Evolutionary conservation across 2,888 invertebrate species (phyloP), one percentile per base, ranked within the genome.

Genomic region (Acleris literana): DNA sequence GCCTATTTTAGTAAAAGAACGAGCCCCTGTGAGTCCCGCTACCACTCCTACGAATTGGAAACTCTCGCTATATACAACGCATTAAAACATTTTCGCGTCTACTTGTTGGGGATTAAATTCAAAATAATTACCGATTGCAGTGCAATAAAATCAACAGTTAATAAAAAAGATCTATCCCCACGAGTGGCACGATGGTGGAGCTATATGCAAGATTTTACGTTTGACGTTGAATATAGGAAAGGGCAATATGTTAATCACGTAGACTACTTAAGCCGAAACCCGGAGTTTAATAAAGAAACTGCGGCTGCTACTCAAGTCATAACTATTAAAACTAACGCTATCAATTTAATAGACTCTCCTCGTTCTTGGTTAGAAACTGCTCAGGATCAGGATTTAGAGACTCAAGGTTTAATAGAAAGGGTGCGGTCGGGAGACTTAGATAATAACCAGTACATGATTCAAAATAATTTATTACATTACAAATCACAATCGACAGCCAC

Each of bases 1-100:
- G 52, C 52, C 20, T 52, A 52, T 52, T 52, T 52, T 52, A 52
- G 52, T 25, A 52, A 52, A 20, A 52, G 52, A 25, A 52, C 52
- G 7, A 22, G 13, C 9, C 52, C 52, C 20, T 9, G 13, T 22
- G 52, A 52, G 16, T 52, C 52, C 13, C 9, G 22, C 6, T 52
- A 52, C 16, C 22, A 22, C 16, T 52, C 52, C 16, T 52, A 52
- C 16, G 52, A 52, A 5, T 52, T 52, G 16, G 52, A 52, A 20
- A 52, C 52, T 22, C 22, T 52, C 9, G 52, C 52, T 52, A 52
- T 52, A 52, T 52, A 22, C 22, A 52, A 52, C 22, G 52, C 52
- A 13, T 22, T 52, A 52, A 52, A 52, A 52, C 25, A 52, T 52
- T 52, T 52, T 22, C 9, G 25, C 9, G 52, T 52, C 25, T 52